Evolutionary conservation across 2,888 invertebrate species (phyloP), one percentile per base, ranked within the genome.

Genomic region (Dasypolia templi): DNA sequence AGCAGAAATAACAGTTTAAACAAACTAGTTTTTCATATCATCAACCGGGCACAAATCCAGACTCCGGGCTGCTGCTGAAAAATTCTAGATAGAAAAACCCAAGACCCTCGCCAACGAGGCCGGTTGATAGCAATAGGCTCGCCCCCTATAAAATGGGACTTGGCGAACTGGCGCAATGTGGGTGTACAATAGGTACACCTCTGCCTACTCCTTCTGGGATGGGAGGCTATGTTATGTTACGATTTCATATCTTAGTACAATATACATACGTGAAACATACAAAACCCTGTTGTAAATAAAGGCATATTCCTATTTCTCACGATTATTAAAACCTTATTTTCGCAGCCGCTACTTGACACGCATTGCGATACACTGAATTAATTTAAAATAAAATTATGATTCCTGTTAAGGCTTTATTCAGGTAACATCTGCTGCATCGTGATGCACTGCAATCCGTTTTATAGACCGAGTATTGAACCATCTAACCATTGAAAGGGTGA

Each of bases 401-500:
- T 73, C 84, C 82, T 69, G 42, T 73, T 81, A 79, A 79, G 75
- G 79, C 44, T 63, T 71, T 81, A 72, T 75, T 75, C 74, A 64
- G 53, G 63, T 42, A 64, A 62, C 76, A 79, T 77, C 75, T 73
- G 65, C 79, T 72, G 74, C 76, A 79, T 83, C 68, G 71, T 81
- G 83, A 84, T 80, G 74, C 63, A 75, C 84, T 83, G 86, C 85
- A 90, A 92, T 92, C 92, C 90, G 90, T 91, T 94, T 92, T 89
- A 83, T 81, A 79, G 77, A 77, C 80, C 81, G 85, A 90, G 93
- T 92, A 90, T 92, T 93, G 93, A 95, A 95, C 94, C 94, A 94
- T 94, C 93, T 93, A 93, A 91, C 91, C 88, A 92, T 92, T 89
- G 91, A 94, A 93, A 95, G 93, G 93, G 94, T 94, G 94, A 93